Evolutionary conservation across 2,113 vertebrate genomes (phyloP), one percentile per base, ranked within the genome.

Genomic region (Tauraco erythrolophus): DNA sequence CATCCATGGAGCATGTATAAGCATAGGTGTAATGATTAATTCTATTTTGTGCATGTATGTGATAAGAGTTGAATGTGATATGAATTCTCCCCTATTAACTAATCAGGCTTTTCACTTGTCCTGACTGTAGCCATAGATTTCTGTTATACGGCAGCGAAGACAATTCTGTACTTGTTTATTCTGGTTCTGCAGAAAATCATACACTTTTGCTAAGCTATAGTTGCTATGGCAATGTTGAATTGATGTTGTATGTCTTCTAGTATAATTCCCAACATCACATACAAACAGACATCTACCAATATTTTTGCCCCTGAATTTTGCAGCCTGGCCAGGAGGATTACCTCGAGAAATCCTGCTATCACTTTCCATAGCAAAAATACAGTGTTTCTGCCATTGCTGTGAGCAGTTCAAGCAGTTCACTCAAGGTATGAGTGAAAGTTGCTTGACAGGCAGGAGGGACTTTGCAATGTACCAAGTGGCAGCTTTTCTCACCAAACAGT

Each of bases 261-360:
- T 60, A 10, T 31, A 87, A 60, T 51, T 95, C 14, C 39, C 64
- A 23, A 13, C 24, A 58, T 30, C 23, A 46, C 31, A 79, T 1
- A 6, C 23, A 31, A 6, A 33, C 51, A 65, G 1, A 7, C 0
- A 0, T 21, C 19, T 72, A 14, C 43, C 51, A 60, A 2, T 35
- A 64, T 24, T 37, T 65, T 56, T 65, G 23, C 3, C 10, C 7
- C 35, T 39, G 65, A 2, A 57, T 37, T 45, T 61, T 24, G 6
- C 70, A 72, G 39, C 33, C 54, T 61, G 53, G 6, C 12, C 53
- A n/a, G 25, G 37, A 65, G 30, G 7, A 22, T 88, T n/a, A 65
- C 33, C 24, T 50, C 37, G 50, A 78, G 31, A 84, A 93, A 75
- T 70, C 16, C n/a, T 31, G 3, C 10, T 31, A 12, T 22, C 5